Base-by-base conservation (phyloP, 1,140 invertebrate genomes). In the Paraescarpia echinospica region DNA sequence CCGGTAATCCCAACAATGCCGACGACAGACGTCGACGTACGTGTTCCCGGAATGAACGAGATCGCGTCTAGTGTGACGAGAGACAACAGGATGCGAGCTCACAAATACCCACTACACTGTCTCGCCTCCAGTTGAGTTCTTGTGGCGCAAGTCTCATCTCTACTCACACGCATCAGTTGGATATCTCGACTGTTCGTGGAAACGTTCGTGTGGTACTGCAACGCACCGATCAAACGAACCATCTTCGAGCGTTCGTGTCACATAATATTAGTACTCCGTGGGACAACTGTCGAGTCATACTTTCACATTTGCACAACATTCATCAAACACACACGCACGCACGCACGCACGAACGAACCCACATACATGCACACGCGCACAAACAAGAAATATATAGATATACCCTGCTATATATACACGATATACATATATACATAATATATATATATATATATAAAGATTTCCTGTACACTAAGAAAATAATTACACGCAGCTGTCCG, bases 401-500 rank as follows among this genome's bases (percentile, higher is more conserved):
- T 77, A 77, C 59, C 59, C 59, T 77, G 59, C 59, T 77, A 77
- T 77, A 77, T 77, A 77, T 77, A 77, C 59, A 77, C 59, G 59
- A 77, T 77, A 77, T 77, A 77, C 27, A 77, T 31, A 77, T 77
- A 77, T 77, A 77, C 27, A 77, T 77, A 77, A 77, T 77, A 77
- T 51, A 51, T 77, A 77, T 5, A 77, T 5, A 77, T 5, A 77
- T 77, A 77, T 77, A 77, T 77, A 77, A 77, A 77, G 59, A 77
- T 77, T 77, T 27, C 59, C 59, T 77, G 59, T 77, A 77, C 59
- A 77, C 59, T 77, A 77, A 77, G 59, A 77, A 77, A 77, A 77
- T 77, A 77, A 77, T 77, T 77, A 77, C 59, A 77, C 59, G 59
- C 59, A 18, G 59, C 59, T 77, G 59, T 77, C 59, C 2, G 59